Percentiles rank a stretch among this genome's conserved stretches.
These are phyloP conservation scores for Haliclystus octoradiatus DNA, from an alignment of 30 jellyfish, hydroid and myxozoan species.

Conservation along the genomic window DNA sequence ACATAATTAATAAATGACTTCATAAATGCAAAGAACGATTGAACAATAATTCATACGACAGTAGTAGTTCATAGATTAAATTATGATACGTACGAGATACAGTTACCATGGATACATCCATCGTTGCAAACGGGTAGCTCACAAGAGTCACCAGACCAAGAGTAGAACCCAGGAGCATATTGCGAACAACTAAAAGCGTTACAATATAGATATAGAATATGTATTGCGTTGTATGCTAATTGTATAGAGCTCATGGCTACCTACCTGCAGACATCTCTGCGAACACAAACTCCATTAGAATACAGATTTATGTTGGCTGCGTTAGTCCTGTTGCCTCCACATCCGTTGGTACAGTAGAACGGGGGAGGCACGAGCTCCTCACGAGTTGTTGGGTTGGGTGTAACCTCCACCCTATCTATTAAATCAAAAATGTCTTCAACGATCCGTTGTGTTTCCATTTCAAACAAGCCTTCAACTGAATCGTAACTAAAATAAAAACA, in stretches of 20 bases:
- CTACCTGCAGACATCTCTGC: slow-evolving; percentile 58
- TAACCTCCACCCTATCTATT: slow-evolving; percentile 1
- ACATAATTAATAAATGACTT: not conserved
- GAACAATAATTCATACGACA: too few relatives aligned
- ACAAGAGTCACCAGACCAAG: slow-evolving; percentile 65
- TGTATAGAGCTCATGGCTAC: not conserved
- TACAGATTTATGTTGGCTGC: slow-evolving; percentile 33
- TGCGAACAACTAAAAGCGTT: slow-evolving; percentile 29
- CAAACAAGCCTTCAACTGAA: slow-evolving; percentile 52
- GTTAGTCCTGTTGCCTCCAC: slow-evolving; percentile 72
- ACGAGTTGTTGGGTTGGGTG: slow-evolving; percentile 14
- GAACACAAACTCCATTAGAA: slow-evolving; percentile 54
- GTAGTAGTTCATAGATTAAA: too few relatives aligned
- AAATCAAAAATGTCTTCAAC: slow-evolving; percentile 29
- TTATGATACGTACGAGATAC: slow-evolving; percentile 38
- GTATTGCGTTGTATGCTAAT: not conserved
- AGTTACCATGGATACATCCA: slow-evolving; percentile 72
- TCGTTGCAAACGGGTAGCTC: slow-evolving; percentile 49
- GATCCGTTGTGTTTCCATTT: slow-evolving; percentile 41
- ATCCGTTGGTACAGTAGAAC: slow-evolving; percentile 44
- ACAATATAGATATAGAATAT: not conserved
- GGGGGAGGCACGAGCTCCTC: slow-evolving; percentile 79
- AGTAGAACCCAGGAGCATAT: slow-evolving; percentile 19
- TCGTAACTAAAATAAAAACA: slow-evolving; percentile 29
- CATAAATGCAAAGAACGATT: not conserved